These are phyloP conservation scores for Cyclura pinguis DNA, from an alignment of 2,797 vertebrate genomes.

Conservation along the genomic window DNA sequence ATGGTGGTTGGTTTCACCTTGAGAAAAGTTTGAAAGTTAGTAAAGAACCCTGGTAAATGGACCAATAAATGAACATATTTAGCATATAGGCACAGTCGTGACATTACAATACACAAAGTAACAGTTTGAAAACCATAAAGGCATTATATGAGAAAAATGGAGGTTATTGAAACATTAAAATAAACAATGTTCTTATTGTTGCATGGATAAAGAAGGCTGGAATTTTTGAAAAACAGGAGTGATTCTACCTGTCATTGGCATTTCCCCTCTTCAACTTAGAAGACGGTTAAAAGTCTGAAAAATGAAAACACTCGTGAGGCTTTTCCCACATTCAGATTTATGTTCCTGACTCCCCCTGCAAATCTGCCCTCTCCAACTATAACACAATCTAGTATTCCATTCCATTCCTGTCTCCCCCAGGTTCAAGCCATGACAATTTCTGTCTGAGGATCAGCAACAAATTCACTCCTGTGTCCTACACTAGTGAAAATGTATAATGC, in stretches of 20 bases:
- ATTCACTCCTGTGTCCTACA: background rate
- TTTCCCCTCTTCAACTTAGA: background rate
- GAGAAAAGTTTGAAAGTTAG: background rate
- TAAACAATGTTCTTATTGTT: background rate
- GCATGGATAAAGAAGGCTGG: background rate
- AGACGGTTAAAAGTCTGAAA: background rate
- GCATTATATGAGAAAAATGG: background rate
- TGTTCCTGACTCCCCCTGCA: background rate
- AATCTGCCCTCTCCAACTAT: background rate
- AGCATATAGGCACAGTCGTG: background rate
- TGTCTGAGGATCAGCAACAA: background rate
- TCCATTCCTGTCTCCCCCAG: background rate
- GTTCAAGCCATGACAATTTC: background rate
- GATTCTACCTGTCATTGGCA: background rate
- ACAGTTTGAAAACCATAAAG: conserved; percentile 35
- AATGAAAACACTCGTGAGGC: background rate
- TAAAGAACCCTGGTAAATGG: background rate
- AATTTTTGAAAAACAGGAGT: background rate
- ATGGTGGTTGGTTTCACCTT: background rate
- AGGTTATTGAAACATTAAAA: background rate
- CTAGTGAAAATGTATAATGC: background rate
- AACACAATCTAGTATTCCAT: background rate
- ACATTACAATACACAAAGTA: background rate
- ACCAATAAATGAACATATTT: background rate
- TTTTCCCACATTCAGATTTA: background rate